Base-by-base conservation (phyloP, 2,888 invertebrate species). In the Scaptomyza reducta region DNA sequence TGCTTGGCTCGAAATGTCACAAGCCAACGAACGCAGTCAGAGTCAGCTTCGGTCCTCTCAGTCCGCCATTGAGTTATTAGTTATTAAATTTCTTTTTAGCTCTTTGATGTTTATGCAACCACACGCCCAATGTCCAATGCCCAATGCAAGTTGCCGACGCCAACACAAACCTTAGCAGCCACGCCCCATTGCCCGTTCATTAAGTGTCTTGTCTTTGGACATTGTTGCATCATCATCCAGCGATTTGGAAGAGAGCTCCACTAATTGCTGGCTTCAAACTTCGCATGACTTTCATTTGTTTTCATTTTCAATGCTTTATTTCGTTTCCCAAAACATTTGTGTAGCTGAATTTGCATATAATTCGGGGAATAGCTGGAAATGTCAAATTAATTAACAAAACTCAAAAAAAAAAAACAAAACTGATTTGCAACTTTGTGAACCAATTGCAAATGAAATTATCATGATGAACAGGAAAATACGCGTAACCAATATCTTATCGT, bases 1-100 rank as follows among this genome's bases (percentile, higher is more conserved):
- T 77, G 74, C 63, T 66, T 69, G 72, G 71, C 81, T 87, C 70
- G 68, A 82, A 87, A 83, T 83, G 82, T 83, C 82, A 83, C 82
- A 83, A 83, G 87, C 81, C 82, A 87, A 79, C 70, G 78, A 69
- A 70, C 80, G 69, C 67, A 65, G 75, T 64, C 53, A 49, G 18
- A 14, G 50, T 51, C 27, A 31, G 45, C 14, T 46, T 25, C 40
- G 41, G 49, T 38, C 38, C 55, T 54, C 62, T 25, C 44, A 47
- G 59, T 38, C 64, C 64, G 14, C 77, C 77, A 61, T 71, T 73
- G 65, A 82, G 70, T 74, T 82, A 85, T 81, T 85, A 76, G 85
- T 85, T 74, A 79, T 76, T 77, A 76, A 79, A 81, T 73, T 76
- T 75, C 70, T 74, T 74, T 74, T 74, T 46, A n/a, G 46, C 16